These are phyloP conservation scores for Porites lutea DNA, from an alignment of 64 coral and sea anemone genomes.

Conservation along the genomic window DNA sequence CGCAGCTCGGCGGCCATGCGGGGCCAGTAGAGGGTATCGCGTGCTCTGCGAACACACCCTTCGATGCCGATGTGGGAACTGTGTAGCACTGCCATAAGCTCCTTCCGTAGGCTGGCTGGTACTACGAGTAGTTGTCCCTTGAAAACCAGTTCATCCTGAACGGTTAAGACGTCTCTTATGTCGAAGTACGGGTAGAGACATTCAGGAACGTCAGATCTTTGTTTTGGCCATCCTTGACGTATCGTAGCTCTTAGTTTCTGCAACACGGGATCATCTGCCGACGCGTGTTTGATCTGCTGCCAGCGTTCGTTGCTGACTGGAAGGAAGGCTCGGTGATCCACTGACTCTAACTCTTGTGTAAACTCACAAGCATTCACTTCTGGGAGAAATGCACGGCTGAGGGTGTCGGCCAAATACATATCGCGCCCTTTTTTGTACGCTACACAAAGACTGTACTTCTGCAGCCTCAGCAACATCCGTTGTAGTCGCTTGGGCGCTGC, in stretches of 20 bases:
- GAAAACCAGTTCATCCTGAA: background rate
- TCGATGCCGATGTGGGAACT: conserved; percentile 17
- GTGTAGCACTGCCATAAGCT: background rate
- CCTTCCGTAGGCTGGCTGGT: background rate
- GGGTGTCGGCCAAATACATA: conserved; percentile 4
- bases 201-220: background rate
- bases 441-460: background rate
- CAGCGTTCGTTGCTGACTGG: background rate
- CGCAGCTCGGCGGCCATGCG: background rate
- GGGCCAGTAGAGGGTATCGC: conserved; percentile 37
- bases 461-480: background rate
- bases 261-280: conserved; percentile 18
- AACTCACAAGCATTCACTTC: background rate
- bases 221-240: conserved; percentile 4
- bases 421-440: conserved; percentile 11
- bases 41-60: conserved; percentile 1
- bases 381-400: conserved; percentile 1
- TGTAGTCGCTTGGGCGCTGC: background rate
- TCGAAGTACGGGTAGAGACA: conserved; percentile 5
- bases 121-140: background rate
- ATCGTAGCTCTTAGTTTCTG: conserved; percentile 8
- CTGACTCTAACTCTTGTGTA: background rate
- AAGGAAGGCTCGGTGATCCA: background rate
- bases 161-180: background rate
- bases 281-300: conserved; percentile 28